A percentile compares a stretch with the other conserved stretches of the same genome.
phyloP scores from a whole-genome alignment of 2,797 vertebrate genomes.

The Sebastes baramenuke region DNA sequence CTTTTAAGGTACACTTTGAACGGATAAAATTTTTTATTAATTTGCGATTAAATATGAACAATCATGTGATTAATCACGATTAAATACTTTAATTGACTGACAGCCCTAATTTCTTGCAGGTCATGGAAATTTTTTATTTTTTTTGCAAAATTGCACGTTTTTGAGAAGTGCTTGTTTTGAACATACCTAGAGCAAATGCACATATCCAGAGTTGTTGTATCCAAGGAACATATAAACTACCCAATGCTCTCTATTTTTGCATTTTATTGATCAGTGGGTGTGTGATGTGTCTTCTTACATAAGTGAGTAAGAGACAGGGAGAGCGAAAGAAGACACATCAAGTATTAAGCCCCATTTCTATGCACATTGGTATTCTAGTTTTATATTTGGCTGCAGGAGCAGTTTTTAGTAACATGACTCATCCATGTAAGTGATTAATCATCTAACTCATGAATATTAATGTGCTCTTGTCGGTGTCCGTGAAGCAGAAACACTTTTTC shows the following conservation, averaged over 20 bases:
- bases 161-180: not conserved
- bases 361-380: constrained; percentile 18
- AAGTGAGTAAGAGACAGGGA: not conserved
- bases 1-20: too few relatives aligned
- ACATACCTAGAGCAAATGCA: not conserved
- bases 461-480: constrained; percentile 22
- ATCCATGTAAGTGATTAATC: constrained; percentile 68
- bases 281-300: constrained; percentile 19
- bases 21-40: rapidly evolving
- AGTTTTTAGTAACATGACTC: constrained; percentile 63
- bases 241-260: constrained; percentile 20
- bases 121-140: too few relatives aligned
- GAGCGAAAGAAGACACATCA: not conserved
- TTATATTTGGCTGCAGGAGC: constrained; percentile 58
- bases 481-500: constrained; percentile 34
- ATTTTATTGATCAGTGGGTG: constrained; percentile 20
- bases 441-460: constrained; percentile 66
- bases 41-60: too few relatives aligned
- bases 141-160: too few relatives aligned
- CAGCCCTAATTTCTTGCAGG: too few relatives aligned
- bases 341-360: not conserved
- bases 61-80: too few relatives aligned
- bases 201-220: not conserved
- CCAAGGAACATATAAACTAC: not conserved
- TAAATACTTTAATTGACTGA: too few relatives aligned